Evolutionary conservation across 2,888 invertebrate species (phyloP), one percentile per base, ranked within the genome.

Genomic region (Lordiphosa fenestrarum): DNA sequence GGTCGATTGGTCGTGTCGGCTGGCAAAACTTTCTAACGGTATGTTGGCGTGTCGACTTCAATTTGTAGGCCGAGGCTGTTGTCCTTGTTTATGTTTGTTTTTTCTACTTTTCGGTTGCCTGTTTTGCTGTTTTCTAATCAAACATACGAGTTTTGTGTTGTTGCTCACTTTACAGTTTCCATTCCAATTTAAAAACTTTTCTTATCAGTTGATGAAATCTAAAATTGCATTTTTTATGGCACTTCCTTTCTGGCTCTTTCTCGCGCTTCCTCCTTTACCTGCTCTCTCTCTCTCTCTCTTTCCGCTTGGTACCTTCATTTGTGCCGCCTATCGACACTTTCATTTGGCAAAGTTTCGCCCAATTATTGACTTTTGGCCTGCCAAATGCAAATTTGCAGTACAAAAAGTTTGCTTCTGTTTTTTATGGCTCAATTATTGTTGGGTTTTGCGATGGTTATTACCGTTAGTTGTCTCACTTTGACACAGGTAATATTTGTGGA

Each of bases 191-290:
- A 78, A 81, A 81, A 81, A 81, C 83, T 81, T 78, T 81, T 85
- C 86, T 81, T 81, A 81, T 81, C 80, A 85, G 67, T 85, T 81
- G 80, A 81, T 81, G 86, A 74, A 86, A 81, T 81, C 80, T 81
- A 85, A 81, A 81, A 81, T 81, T 81, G 80, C 80, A 81, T 81
- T 85, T 80, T 30, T 86, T 82, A 85, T 85, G 80, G 85, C 83
- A 82, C 83, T 81, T 81, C 80, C 78, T 85, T 68, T 78, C 44
- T 59, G 54, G 42, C 50, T 13, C 30, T 57, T 55, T 23, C 12
- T 30, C 30, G 30, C 30, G 30, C 30, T 30, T 30, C 30, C 30
- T 30, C 30, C 30, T 30, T 7, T 30, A 21, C 37, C 36, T 59
- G 21, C 53, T 25, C 35, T 47, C 33, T 37, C 41, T 46, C 51